A percentile compares a stretch with the other conserved stretches of the same genome.
Evolutionary conservation across 2,888 invertebrate genomes (phyloP).

Genomic region (Athalia rosae): DNA sequence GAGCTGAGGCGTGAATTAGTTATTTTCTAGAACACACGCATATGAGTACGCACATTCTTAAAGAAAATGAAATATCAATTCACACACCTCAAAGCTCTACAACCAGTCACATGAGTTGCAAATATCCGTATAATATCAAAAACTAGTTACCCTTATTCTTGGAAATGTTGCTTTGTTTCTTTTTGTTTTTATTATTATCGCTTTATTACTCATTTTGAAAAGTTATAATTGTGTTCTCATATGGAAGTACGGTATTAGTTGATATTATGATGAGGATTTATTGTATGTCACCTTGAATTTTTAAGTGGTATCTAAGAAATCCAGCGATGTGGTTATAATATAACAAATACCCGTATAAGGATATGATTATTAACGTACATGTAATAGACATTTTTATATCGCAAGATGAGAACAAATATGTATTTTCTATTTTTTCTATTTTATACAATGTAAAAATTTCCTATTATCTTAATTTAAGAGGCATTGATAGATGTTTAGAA

Average conservation of each 20-base stretch:
- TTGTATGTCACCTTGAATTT: background rate
- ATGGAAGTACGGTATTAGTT: background rate
- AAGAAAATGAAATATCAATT: background rate
- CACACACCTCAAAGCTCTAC: background rate
- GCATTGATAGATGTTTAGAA: too few relatives aligned
- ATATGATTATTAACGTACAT: too few relatives aligned
- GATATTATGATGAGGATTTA: background rate
- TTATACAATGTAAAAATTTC: too few relatives aligned
- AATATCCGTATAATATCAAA: conserved; percentile 3
- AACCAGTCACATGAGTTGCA: background rate
- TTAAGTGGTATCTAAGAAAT: background rate
- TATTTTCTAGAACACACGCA: background rate
- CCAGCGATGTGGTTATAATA: background rate
- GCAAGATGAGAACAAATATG: too few relatives aligned
- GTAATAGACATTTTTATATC: too few relatives aligned
- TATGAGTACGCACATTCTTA: background rate
- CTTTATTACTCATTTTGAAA: background rate
- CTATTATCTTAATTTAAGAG: too few relatives aligned
- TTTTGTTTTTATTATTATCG: background rate
- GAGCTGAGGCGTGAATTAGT: background rate
- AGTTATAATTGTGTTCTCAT: background rate
- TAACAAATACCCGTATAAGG: background rate
- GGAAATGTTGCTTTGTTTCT: background rate
- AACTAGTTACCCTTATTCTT: conserved; percentile 16
- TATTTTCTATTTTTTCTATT: too few relatives aligned